Conservation (phyloP, 2,888 invertebrate genomes). For the Lasioglossum zephyrum region DNA sequence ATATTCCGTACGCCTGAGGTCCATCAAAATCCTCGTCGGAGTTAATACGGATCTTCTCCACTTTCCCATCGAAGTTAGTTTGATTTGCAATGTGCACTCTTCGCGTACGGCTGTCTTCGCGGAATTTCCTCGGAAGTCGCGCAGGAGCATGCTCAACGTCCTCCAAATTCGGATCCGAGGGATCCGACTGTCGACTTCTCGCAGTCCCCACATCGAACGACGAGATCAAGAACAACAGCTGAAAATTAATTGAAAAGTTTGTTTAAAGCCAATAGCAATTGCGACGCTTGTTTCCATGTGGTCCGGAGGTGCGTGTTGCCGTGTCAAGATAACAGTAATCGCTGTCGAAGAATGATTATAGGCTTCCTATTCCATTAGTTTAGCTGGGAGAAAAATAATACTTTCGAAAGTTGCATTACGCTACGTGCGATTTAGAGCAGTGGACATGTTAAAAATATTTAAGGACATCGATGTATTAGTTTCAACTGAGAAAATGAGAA, state of each 20-base stretch:
- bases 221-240: slow-evolving; percentile 40
- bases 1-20: slow-evolving; percentile 61
- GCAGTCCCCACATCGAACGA: slow-evolving; percentile 26
- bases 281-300: neutral
- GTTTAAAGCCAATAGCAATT: neutral
- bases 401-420: neutral
- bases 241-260: slow-evolving; percentile 6
- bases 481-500: neutral
- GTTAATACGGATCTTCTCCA: slow-evolving; percentile 67
- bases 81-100: slow-evolving; percentile 66
- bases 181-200: slow-evolving; percentile 1
- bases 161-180: neutral
- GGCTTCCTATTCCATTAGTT: slow-evolving; percentile 14
- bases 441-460: too few relatives aligned
- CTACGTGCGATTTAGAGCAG: too few relatives aligned
- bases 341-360: slow-evolving; percentile 24
- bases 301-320: neutral
- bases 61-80: slow-evolving; percentile 73
- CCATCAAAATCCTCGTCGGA: slow-evolving; percentile 59
- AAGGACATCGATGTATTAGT: too few relatives aligned
- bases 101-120: slow-evolving; percentile 34
- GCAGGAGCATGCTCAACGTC: neutral
- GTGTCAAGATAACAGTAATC: slow-evolving; percentile 13
- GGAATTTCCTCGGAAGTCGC: slow-evolving; percentile 37
- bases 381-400: neutral